Conservation (phyloP, 1,140 invertebrate genomes). For the Ganaspis sp. region DNA sequence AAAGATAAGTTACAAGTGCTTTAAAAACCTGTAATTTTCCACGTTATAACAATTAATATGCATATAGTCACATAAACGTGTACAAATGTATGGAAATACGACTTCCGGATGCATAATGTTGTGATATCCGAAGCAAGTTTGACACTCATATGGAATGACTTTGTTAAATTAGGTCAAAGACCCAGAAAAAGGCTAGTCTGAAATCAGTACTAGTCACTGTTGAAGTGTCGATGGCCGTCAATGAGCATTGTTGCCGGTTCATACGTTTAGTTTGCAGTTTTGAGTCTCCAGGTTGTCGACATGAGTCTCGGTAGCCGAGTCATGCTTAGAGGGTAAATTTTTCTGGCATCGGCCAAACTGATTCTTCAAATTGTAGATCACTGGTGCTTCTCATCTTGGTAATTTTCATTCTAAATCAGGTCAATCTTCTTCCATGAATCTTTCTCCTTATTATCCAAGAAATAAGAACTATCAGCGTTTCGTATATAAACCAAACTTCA, state of each 20-base stretch:
- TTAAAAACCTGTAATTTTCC: no score
- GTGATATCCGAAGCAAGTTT: not conserved
- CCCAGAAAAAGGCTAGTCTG: constrained; percentile 39
- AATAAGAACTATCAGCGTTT: no score
- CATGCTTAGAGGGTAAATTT: constrained; percentile 72
- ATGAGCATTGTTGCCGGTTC: constrained; percentile 73
- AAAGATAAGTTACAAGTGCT: no score
- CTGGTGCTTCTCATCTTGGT: not conserved
- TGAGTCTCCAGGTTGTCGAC: constrained; percentile 61
- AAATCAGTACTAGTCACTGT: constrained; percentile 67
- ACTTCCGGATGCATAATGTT: not conserved
- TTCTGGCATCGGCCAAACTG: constrained; percentile 46
- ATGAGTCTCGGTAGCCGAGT: constrained; percentile 62
- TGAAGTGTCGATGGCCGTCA: constrained; percentile 59
- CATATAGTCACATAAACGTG: not conserved
- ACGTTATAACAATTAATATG: no score
- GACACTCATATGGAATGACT: not conserved
- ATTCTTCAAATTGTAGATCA: constrained; percentile 32
- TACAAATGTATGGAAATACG: not conserved
- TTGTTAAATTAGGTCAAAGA: constrained; percentile 57
- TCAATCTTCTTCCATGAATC: no score
- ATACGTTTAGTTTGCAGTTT: constrained; percentile 73
- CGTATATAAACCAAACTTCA: no score
- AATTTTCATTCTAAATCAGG: no score
- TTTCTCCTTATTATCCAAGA: no score